Base-by-base conservation (phyloP, 1,140 invertebrate genomes). In the Chlorops oryzae region DNA sequence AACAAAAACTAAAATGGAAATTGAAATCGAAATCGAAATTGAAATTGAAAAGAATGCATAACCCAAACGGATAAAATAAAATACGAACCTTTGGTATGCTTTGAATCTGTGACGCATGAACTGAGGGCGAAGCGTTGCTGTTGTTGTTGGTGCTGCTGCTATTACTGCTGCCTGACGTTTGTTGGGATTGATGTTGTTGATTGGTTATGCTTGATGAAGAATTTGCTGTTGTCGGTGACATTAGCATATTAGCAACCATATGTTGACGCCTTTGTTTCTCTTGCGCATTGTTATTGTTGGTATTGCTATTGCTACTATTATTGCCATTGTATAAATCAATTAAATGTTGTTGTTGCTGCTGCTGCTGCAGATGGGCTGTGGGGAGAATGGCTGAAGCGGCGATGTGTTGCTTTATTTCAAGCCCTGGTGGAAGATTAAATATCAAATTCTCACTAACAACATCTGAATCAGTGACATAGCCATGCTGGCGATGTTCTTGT, bases 11-110 rank as follows among this genome's bases (percentile, higher is more conserved):
- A n/a, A n/a, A n/a, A n/a, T n/a, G n/a, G n/a, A n/a, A n/a, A n/a
- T n/a, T n/a, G n/a, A n/a, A n/a, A n/a, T 35, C 23, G 18, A 50
- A 41, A 50, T 34, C 27, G 55, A 56, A 65, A 53, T 55, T 62
- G 49, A 55, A n/a, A n/a, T n/a, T n/a, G n/a, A n/a, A n/a, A n/a
- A n/a, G n/a, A n/a, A n/a, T n/a, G n/a, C n/a, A n/a, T n/a, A n/a
- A n/a, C n/a, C n/a, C n/a, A n/a, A n/a, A n/a, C n/a, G n/a, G n/a
- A n/a, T n/a, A 47, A 56, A 66, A 65, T 61, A 28, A 61, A 56
- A 70, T 70, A 70, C 66, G 69, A 70, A 70, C 66, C 66, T 70
- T 70, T 52, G 65, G 59, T 59, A 63, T 64, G 61, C 62, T 63
- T 70, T 70, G 66, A 69, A 69, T 69, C 66, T 69, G 66, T 69